Percentiles rank a stretch among this genome's conserved stretches.
phyloP scores from a whole-genome alignment of 1,140 invertebrate genomes.

The Drosophila auraria region DNA sequence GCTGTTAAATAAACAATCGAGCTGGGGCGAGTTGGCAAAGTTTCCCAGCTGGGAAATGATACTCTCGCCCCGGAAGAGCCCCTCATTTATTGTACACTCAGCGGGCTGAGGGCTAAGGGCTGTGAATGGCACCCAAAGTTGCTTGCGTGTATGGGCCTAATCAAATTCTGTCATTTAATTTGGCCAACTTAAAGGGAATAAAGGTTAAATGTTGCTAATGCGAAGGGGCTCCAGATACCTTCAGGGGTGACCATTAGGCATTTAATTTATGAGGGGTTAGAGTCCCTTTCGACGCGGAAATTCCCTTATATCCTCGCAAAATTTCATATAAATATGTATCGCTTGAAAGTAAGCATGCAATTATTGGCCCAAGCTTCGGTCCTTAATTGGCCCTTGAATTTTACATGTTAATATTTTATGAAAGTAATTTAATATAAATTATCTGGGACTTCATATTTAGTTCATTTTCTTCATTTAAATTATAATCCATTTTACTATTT shows the following conservation, averaged over 20 bases:
- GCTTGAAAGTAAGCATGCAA: neutral
- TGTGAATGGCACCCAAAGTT: conserved; percentile 18
- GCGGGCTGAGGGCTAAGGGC: neutral
- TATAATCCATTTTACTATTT: neutral
- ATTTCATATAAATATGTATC: conserved; percentile 8
- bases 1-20: conserved; percentile 78
- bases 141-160: conserved; percentile 68
- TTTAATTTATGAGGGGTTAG: conserved; percentile 23
- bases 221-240: conserved; percentile 1
- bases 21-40: conserved; percentile 39
- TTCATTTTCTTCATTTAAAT: neutral
- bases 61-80: conserved; percentile 13
- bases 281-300: neutral
- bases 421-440: neutral
- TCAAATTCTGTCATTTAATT: conserved; percentile 73
- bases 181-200: conserved; percentile 47
- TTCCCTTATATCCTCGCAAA: conserved; percentile 10
- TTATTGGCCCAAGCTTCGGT: neutral
- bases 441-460: no score
- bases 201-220: conserved; percentile 71
- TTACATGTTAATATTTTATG: neutral
- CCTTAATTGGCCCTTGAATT: neutral
- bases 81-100: conserved; percentile 29
- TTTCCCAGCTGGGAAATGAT: conserved; percentile 52
- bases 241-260: conserved; percentile 43